phyloP scores from a whole-genome alignment of 2,113 vertebrate genomes.

The Hiodon tergisus region DNA sequence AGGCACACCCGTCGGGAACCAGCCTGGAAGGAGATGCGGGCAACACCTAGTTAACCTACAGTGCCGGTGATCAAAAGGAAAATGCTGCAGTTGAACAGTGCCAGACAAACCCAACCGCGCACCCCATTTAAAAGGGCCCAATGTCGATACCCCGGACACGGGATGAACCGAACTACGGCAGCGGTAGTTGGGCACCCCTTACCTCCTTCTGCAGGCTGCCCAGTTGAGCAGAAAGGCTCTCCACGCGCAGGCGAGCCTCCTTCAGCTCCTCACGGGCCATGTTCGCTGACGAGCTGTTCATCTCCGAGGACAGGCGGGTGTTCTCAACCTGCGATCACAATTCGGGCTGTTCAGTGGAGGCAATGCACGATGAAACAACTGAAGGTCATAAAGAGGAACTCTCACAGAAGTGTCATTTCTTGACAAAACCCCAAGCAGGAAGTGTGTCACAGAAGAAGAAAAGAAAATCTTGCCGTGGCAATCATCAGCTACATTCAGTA shows the following conservation, averaged over 20 bases:
- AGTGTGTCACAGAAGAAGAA: slow-evolving; percentile 6
- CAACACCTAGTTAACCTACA: neutral
- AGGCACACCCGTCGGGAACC: too few species aligned
- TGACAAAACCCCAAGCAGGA: slow-evolving; percentile 27
- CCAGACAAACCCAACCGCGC: neutral
- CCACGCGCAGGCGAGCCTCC: slow-evolving; percentile 70
- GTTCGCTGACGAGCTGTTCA: slow-evolving; percentile 67
- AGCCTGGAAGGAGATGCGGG: too few species aligned
- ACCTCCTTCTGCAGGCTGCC: slow-evolving; percentile 78
- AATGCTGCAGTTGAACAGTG: neutral
- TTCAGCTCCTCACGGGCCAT: slow-evolving; percentile 75
- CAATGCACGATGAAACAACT: neutral
- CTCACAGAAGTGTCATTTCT: slow-evolving; percentile 24
- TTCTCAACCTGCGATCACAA: slow-evolving; percentile 71
- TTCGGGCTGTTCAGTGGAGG: neutral
- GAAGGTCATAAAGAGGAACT: slow-evolving; percentile 29
- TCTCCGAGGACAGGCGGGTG: slow-evolving; percentile 68
- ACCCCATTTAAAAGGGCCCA: neutral
- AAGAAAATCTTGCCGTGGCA: too few species aligned
- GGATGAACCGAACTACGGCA: neutral
- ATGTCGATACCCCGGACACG: too few species aligned
- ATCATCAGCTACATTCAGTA: too few species aligned
- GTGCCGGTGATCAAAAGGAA: neutral
- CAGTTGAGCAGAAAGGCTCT: slow-evolving; percentile 72
- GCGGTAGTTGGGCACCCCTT: slow-evolving; percentile 3